A percentile compares a stretch with the other conserved stretches of the same genome.
These are phyloP conservation scores for Capitulum mitella DNA, from an alignment of 2,888 invertebrate species.

Conservation along the genomic window DNA sequence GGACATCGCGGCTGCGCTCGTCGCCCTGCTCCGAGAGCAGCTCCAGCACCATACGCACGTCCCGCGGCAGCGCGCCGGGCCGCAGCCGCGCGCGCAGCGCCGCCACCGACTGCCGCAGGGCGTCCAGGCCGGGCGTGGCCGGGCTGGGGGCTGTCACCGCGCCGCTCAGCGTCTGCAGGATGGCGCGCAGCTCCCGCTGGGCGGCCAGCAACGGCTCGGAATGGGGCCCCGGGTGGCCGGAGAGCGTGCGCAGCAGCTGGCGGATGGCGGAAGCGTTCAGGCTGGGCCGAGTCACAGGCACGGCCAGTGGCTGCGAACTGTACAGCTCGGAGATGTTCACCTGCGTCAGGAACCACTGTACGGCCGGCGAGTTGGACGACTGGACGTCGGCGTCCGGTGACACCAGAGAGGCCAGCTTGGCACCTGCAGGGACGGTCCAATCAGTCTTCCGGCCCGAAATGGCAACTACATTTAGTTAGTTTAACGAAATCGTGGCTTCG, in stretches of 20 bases:
- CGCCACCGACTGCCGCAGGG: background rate
- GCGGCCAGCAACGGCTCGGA: background rate
- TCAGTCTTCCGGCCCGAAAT: no score
- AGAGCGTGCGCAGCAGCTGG: background rate
- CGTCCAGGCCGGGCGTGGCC: no score
- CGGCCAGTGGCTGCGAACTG: background rate
- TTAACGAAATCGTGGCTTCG: no score
- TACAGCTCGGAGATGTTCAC: background rate
- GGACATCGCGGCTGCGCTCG: background rate
- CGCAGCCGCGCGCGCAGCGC: background rate
- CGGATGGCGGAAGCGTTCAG: background rate
- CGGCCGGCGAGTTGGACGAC: background rate
- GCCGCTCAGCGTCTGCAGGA: background rate
- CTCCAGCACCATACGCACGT: background rate
- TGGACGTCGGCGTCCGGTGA: background rate
- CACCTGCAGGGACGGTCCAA: background rate
- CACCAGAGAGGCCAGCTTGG: background rate
- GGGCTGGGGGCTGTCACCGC: no score
- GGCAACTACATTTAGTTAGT: no score
- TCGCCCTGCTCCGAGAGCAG: background rate
- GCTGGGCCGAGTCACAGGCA: background rate
- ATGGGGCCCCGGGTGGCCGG: background rate
- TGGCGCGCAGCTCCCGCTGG: background rate
- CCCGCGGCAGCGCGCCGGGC: background rate
- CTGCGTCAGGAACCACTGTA: background rate